Base-by-base conservation (phyloP, 2,797 vertebrate genomes). In the Anomalospiza imberbis region DNA sequence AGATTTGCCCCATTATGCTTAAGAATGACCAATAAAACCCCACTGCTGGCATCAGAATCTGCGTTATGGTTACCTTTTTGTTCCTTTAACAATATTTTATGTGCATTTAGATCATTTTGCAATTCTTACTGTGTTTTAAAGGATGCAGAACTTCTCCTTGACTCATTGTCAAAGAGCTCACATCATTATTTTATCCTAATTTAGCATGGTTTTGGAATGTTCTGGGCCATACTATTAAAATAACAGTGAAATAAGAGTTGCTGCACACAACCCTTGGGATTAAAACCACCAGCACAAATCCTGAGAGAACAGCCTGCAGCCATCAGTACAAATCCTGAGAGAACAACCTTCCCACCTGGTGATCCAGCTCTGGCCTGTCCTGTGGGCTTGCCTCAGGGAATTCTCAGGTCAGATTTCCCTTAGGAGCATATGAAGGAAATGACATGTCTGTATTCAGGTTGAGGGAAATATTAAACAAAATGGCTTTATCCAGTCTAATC, bases 361-460 rank as follows among this genome's bases (percentile, higher is more conserved):
- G 70, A 72, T 79, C 25, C 65, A 87, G 34, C 63, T 68, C 20
- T 4, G 22, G n/a, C 68, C 83, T 82, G 44, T 88, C 66, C 92
- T 74, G 63, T 82, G 83, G 92, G 85, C 85, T 72, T 48, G 92
- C 94, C 92, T 89, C 53, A n/a, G 80, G 95, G 81, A 93, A 79
- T 74, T 91, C 70, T 53, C 51, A 94, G 72, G 91, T 89, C 85
- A 94, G 21, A 53, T 92, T 81, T 77, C 68, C 66, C 62, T 79
- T 44, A 71, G 28, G 25, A 58, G 40, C 60, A 4, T 34, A 9
- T 24, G 36, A n/a, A 42, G 42, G 42, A 92, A 86, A 47, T 40
- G 29, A 45, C 7, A 4, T 60, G 3, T 76, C 73, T 79, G 62
- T 26, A 29, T 60, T 60, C 16, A 67, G 18, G 9, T n/a, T 85